Base-by-base conservation (phyloP, 2,888 invertebrate species). In the Trichacis sp. region DNA sequence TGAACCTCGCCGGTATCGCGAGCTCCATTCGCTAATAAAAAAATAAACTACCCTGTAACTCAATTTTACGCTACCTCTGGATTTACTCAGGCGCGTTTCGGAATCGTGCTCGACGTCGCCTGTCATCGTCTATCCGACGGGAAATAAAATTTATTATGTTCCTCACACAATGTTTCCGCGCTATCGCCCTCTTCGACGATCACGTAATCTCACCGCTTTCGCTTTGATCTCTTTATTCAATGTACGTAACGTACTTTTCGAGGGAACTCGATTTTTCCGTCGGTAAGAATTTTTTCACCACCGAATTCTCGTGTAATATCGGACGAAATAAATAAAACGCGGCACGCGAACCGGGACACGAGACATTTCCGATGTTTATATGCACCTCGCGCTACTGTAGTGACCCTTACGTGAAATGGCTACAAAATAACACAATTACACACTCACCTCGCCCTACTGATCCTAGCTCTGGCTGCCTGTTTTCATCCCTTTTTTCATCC, bases 371-470 rank as follows among this genome's bases (percentile, higher is more conserved):
- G 73, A 75, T 81, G 81, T 83, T 83, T 83, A 81, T 76, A 79
- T 78, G 79, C 78, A 81, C 80, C 77, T 78, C 74, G 69, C 71
- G 58, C 73, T 71, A 72, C 71, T 71, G 72, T 67, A 74, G 72
- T 79, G 77, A 78, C 79, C 80, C 77, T 79, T 77, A 73, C 77
- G 75, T 77, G 77, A 83, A 84, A 81, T 78, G 78, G 82, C 78
- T 80, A 79, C 81, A 79, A 81, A 83, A 82, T 84, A 84, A 84
- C 82, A 79, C 80, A 82, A 84, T 84, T 84, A 84, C 80, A 82
- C 79, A 80, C 82, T 80, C 78, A 73, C 74, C 75, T 74, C 75
- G 73, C 73, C 76, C 75, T 70, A 73, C 55, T 68, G 68, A 70
- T 76, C 72, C 70, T 70, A 73, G 61, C 74, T 76, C 72, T 73